Percentiles rank a stretch among this genome's conserved stretches.
phyloP scores from a whole-genome alignment of 2,888 invertebrate species.

The Harpalus rubripes region DNA sequence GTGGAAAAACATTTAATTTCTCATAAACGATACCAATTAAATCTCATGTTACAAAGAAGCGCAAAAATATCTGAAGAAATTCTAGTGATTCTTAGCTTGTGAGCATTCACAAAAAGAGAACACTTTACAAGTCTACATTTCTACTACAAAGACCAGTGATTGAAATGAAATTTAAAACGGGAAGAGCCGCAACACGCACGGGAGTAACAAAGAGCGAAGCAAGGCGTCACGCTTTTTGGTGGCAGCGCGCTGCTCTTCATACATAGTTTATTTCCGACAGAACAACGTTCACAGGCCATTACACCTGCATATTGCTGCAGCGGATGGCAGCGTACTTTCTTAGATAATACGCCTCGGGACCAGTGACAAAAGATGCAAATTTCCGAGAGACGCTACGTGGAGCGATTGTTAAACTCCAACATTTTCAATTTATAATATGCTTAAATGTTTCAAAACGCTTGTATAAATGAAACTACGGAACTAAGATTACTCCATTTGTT shows the following conservation, averaged over 20 bases:
- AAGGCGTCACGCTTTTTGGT: constrained; percentile 27
- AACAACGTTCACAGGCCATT: constrained; percentile 59
- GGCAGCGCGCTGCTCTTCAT: constrained; percentile 42
- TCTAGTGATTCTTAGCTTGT: constrained; percentile 47
- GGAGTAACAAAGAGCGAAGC: neutral
- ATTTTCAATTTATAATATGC: constrained; percentile 55
- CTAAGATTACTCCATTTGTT: constrained; percentile 49
- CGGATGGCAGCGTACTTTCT: constrained; percentile 11
- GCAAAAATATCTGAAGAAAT: constrained; percentile 10
- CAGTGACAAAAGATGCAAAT: constrained; percentile 57
- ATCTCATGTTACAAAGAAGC: constrained; percentile 43
- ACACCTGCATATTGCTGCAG: constrained; percentile 63
- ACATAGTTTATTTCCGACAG: constrained; percentile 61
- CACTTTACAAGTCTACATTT: constrained; percentile 39
- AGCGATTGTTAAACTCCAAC: constrained; percentile 43
- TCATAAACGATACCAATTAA: constrained; percentile 37
- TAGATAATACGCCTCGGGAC: constrained; percentile 48
- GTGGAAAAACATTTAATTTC: constrained; percentile 30
- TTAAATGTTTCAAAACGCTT: constrained; percentile 32
- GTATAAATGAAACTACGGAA: constrained; percentile 37
- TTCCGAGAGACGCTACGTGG: constrained; percentile 32
- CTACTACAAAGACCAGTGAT: constrained; percentile 40
- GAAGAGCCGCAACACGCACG: neutral
- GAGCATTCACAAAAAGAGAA: constrained; percentile 40
- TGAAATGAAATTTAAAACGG: constrained; percentile 56